Evolutionary conservation across 2,113 vertebrate genomes (phyloP).

Genomic region (Podilymbus podiceps): DNA sequence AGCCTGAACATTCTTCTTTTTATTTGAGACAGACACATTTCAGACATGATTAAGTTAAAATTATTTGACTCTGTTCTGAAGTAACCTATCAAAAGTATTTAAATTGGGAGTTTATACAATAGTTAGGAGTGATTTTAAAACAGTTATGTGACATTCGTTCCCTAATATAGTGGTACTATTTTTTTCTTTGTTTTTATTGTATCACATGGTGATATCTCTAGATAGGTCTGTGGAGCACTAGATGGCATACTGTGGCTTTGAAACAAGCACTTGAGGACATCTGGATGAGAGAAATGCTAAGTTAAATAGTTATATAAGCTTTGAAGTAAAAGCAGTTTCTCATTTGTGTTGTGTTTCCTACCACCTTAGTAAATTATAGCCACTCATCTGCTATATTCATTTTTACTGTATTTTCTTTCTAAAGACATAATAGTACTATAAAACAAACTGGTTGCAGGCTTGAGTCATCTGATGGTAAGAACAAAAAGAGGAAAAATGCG

Average conservation of each 20-base stretch:
- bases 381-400: neutral
- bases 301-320: neutral
- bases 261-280: neutral
- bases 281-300: neutral
- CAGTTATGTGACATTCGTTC: neutral
- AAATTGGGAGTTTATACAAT: neutral
- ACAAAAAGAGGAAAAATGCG: neutral
- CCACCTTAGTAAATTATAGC: neutral
- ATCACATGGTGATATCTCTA: neutral
- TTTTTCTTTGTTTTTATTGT: neutral
- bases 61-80: neutral
- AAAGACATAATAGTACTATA: neutral
- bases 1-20: neutral
- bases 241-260: constrained; percentile 68
- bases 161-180: neutral
- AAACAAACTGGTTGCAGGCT: neutral
- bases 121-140: neutral
- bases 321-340: neutral
- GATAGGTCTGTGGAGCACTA: constrained; percentile 48
- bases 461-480: neutral
- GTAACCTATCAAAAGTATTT: neutral
- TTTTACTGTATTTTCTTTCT: constrained; percentile 16
- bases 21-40: neutral
- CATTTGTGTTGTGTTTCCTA: neutral
- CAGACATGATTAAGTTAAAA: neutral